Conservation (phyloP, 2,888 invertebrate genomes). For the Meteorus cinctellus region DNA sequence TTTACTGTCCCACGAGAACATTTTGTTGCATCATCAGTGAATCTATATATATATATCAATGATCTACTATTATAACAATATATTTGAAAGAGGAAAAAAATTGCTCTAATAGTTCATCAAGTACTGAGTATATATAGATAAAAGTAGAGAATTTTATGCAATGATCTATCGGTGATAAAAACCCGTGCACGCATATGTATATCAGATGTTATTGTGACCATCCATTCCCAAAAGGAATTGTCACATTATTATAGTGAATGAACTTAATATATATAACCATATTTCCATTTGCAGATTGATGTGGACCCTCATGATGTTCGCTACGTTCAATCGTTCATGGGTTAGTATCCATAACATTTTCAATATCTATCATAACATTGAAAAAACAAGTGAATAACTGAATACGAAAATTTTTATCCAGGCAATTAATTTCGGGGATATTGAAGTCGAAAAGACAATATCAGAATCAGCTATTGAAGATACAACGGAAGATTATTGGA, state of each 20-base stretch:
- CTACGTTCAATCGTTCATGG: conserved; percentile 15
- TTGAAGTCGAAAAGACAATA: conserved; percentile 60
- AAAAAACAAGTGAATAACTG: neutral
- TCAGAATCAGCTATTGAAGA: conserved; percentile 65
- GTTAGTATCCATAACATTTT: conserved; percentile 6
- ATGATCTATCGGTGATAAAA: too few species aligned
- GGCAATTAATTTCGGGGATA: conserved; percentile 50
- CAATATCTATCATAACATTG: neutral
- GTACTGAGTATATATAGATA: too few species aligned
- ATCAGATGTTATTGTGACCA: conserved; percentile 35
- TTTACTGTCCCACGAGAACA: too few species aligned
- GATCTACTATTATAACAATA: neutral
- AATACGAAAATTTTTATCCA: neutral
- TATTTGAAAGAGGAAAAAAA: too few species aligned
- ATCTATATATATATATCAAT: neutral
- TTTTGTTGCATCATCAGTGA: too few species aligned
- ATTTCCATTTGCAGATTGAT: conserved; percentile 64
- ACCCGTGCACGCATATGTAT: too few species aligned
- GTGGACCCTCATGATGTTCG: neutral
- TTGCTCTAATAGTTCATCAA: too few species aligned
- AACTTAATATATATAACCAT: conserved; percentile 32
- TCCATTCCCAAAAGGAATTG: conserved; percentile 43
- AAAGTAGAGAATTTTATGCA: too few species aligned
- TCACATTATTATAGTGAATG: too few species aligned
- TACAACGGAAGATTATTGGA: conserved; percentile 71